Conservation (phyloP, 2,888 invertebrate species). For the Serripes groenlandicus region DNA sequence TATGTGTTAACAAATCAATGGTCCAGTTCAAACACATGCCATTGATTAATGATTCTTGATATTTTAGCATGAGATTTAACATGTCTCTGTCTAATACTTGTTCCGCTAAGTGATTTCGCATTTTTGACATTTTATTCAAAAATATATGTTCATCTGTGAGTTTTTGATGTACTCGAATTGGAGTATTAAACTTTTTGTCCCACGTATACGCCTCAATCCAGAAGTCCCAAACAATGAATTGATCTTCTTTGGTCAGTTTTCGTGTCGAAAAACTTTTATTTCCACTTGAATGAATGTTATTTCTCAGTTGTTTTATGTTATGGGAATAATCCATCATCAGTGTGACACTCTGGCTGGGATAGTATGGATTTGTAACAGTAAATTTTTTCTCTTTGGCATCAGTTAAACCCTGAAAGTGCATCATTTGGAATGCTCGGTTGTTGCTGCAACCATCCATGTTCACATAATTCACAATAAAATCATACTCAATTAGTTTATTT, state of each 20-base stretch:
- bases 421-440: slow-evolving; percentile 38
- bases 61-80: slow-evolving; percentile 40
- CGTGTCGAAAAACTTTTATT: slow-evolving; percentile 9
- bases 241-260: slow-evolving; percentile 23
- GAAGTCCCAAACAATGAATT: slow-evolving; percentile 36
- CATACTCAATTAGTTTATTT: slow-evolving; percentile 28
- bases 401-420: slow-evolving; percentile 29
- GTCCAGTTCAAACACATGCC: slow-evolving; percentile 31
- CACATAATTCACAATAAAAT: slow-evolving; percentile 33
- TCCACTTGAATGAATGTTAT: slow-evolving; percentile 42
- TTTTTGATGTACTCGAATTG: no score
- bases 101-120: slow-evolving; percentile 44
- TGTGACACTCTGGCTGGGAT: slow-evolving; percentile 13
- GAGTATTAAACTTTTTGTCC: slow-evolving; percentile 39
- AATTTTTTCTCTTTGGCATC: slow-evolving; percentile 22
- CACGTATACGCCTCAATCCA: slow-evolving; percentile 46
- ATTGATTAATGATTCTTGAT: slow-evolving; percentile 31
- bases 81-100: slow-evolving; percentile 33
- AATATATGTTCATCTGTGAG: no score
- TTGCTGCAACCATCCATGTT: slow-evolving; percentile 42
- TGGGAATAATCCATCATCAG: slow-evolving; percentile 51
- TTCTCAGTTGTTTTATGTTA: slow-evolving; percentile 46
- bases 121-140: no score
- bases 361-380: slow-evolving; percentile 20
- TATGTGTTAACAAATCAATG: slow-evolving; percentile 34